Evolutionary conservation across 2,888 invertebrate genomes (phyloP), one percentile per base, ranked within the genome.

Genomic region (Lampropteryx suffumata): DNA sequence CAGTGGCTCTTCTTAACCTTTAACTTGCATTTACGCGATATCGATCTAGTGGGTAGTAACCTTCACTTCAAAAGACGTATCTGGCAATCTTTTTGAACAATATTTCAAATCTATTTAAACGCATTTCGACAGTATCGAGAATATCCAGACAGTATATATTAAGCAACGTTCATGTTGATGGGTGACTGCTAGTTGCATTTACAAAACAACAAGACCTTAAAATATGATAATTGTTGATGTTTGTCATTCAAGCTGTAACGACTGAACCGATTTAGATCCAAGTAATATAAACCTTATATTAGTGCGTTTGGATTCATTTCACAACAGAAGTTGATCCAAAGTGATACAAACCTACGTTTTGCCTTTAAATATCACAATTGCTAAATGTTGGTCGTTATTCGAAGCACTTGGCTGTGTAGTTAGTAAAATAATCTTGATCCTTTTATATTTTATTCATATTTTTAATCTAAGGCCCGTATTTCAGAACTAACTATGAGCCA

Each of bases 21-120:
- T 71, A n/a, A 67, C 69, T 62, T 66, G 73, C 69, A 75, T 76
- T 79, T 76, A 76, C 73, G 62, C 71, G 78, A 77, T 79, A 79
- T 81, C 67, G 79, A 80, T 77, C 76, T 69, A 59, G 11, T 52
- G 43, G 42, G 40, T 45, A 28, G 50, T 34, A 40, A 48, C 53
- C 37, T 50, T 50, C 44, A 47, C 36, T 42, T 12, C 11, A 17
- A 41, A 49, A 39, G 14, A 27, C 17, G 17, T 17, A 17, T 3
- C n/a, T n/a, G n/a, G n/a, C n/a, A n/a, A n/a, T n/a, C n/a, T n/a
- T n/a, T n/a, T n/a, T n/a, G n/a, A n/a, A n/a, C n/a, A n/a, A n/a
- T n/a, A n/a, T n/a, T n/a, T n/a, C n/a, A n/a, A n/a, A n/a, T n/a
- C n/a, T n/a, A n/a, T n/a, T n/a, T n/a, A n/a, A n/a, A n/a, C n/a